phyloP scores from a whole-genome alignment of 2,113 vertebrate genomes.

The sheep (Ovis aries) region ARS-UI_Ramb_v3.0 NC_056054.1:78499001-78499500 shows the following conservation, averaged over 20 bases:
- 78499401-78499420: background rate
- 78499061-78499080: background rate
- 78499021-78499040: background rate
- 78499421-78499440: background rate
- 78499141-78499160: background rate
- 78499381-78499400: background rate
- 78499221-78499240: background rate
- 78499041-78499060: background rate
- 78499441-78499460: background rate
- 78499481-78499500: background rate
- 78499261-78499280: background rate
- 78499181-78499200: background rate
- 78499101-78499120: background rate
- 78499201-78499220: too few relatives aligned
- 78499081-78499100: background rate
- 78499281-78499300: background rate
- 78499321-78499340: background rate
- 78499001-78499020: background rate
- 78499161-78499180: background rate
- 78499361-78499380: background rate
- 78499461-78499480: background rate
- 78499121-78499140: background rate
- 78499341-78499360: background rate
- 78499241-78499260: background rate
- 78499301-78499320: background rate